Base-by-base conservation (phyloP, 2,113 vertebrate species). In the Uropsilus gracilis region DNA sequence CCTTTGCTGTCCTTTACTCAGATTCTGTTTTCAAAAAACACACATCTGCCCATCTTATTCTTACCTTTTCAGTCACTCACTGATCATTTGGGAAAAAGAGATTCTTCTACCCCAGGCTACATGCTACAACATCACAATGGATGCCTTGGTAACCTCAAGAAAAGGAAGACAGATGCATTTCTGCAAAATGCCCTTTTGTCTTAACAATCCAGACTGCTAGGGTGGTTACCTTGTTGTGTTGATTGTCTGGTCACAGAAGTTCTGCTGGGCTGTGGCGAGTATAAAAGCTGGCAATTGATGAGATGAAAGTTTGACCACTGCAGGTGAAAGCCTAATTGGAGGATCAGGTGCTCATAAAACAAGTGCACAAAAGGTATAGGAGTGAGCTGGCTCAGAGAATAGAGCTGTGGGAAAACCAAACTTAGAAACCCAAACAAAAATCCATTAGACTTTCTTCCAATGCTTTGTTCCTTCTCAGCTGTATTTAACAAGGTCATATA, bases 321-420 rank as follows among this genome's bases (percentile, higher is more conserved):
- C 87, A 95, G 81, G 76, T 88, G 39, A 42, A 89, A 72, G 13
- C 13, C 69, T 97, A 96, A 97, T 68, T 96, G 95, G 93, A 64
- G 93, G 55, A 95, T 86, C 97, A 97, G 94, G 91, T 97, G 96
- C 24, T 96, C 72, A 63, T 16, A 91, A 66, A 88, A 69, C 80
- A 63, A 80, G 63, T 61, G n/a, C 81, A 88, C 93, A 94, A 81
- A 94, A 77, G 66, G 78, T 85, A 63, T 72, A 46, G 32, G 81
- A 94, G 64, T 94, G 84, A 87, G 78, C 46, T 59, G 30, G 32
- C 50, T 80, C 53, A 61, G 48, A 94, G 26, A 94, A 95, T 66
- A 95, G 44, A 95, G 50, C 78, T 17, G 24, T 63, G 75, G 77
- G 81, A 86, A 94, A 64, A 24, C 71, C 37, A 69, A 22, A 37